Evolutionary conservation across 2,888 invertebrate genomes (phyloP).

Genomic region (Pecten maximus): DNA sequence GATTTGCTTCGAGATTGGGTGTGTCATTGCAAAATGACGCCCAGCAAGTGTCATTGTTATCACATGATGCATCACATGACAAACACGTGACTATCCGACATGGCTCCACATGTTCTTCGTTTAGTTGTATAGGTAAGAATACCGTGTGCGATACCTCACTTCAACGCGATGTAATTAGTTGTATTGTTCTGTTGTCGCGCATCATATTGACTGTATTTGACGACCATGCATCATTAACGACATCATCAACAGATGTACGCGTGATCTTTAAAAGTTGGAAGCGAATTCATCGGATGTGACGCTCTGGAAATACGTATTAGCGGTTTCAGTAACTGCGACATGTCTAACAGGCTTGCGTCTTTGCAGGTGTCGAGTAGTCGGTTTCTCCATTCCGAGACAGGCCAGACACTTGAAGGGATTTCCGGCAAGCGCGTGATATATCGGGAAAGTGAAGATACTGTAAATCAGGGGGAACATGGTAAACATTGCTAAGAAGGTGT

Average conservation of each 20-base stretch:
- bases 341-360: conserved; percentile 38
- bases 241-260: neutral
- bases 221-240: neutral
- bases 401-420: neutral
- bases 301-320: neutral
- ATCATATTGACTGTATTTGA: too few species aligned
- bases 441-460: neutral
- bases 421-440: conserved; percentile 6
- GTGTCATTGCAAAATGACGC: too few species aligned
- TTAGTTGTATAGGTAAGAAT: too few species aligned
- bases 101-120: too few species aligned
- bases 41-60: too few species aligned
- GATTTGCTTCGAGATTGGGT: too few species aligned
- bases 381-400: neutral
- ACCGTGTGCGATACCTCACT: too few species aligned
- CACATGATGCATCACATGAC: too few species aligned
- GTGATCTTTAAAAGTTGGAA: neutral
- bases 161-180: too few species aligned
- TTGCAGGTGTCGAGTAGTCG: neutral
- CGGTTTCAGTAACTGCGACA: neutral
- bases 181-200: too few species aligned
- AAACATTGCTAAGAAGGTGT: conserved; percentile 35
- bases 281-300: conserved; percentile 1
- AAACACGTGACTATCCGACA: too few species aligned
- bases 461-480: conserved; percentile 30